phyloP scores from a whole-genome alignment of 2,888 invertebrate genomes.

The Pseudanteris insignis region DNA sequence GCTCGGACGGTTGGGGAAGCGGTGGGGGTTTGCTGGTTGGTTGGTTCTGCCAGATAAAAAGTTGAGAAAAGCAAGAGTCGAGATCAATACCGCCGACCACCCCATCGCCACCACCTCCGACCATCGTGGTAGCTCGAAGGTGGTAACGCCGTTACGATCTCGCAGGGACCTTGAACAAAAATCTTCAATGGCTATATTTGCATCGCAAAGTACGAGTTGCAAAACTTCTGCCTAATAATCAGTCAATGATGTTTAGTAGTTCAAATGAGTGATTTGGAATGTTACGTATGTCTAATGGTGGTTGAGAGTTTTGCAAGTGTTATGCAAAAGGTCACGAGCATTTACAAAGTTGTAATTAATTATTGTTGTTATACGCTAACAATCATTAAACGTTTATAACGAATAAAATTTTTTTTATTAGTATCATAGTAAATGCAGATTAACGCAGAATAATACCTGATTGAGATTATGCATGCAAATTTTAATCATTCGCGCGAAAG shows the following conservation, averaged over 20 bases:
- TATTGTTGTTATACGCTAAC: too few species aligned
- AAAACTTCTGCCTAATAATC: slow-evolving; percentile 15
- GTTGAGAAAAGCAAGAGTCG: slow-evolving; percentile 66
- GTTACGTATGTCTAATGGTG: slow-evolving; percentile 7
- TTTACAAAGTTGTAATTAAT: too few species aligned
- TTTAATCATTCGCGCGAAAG: slow-evolving; percentile 27
- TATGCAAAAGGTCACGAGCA: too few species aligned
- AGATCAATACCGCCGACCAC: slow-evolving; percentile 65
- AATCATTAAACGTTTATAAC: too few species aligned
- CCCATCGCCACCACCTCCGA: slow-evolving; percentile 43
- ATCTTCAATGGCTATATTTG: slow-evolving; percentile 21
- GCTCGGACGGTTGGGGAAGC: slow-evolving; percentile 47
- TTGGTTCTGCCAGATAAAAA: slow-evolving; percentile 64
- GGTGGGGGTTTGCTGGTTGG: slow-evolving; percentile 53
- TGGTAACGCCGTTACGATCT: slow-evolving; percentile 41
- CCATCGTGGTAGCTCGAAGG: slow-evolving; percentile 42
- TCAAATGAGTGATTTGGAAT: slow-evolving; percentile 1
- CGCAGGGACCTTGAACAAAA: slow-evolving; percentile 39
- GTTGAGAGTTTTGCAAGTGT: too few species aligned
- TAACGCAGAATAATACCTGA: too few species aligned
- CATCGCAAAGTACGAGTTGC: slow-evolving; percentile 4
- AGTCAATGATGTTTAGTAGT: too few species aligned
- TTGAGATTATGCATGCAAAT: slow-evolving; percentile 26
- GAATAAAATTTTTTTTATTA: too few species aligned
- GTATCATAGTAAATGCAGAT: too few species aligned